These are phyloP conservation scores for Epinephelus coioides DNA, from an alignment of 2,797 vertebrate species.

Conservation along the genomic window DNA sequence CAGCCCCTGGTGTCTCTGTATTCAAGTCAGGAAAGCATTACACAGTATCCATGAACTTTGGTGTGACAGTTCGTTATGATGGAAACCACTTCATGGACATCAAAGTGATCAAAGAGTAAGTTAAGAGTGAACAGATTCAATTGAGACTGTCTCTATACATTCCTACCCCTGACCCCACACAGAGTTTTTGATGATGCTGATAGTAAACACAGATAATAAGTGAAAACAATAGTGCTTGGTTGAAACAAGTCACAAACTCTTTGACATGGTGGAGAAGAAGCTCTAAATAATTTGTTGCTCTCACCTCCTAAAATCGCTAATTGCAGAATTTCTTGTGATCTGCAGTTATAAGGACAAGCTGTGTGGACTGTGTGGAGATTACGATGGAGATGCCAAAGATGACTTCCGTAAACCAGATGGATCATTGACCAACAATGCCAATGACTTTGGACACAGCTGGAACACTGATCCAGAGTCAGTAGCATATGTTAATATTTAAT, in stretches of 20 bases:
- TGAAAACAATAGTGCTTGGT: too few species aligned
- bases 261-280: too few species aligned
- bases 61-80: constrained; percentile 86
- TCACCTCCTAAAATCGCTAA: not conserved
- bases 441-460: constrained; percentile 87
- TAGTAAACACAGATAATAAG: too few species aligned
- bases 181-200: too few species aligned
- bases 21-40: constrained; percentile 82
- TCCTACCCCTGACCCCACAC: not conserved
- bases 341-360: constrained; percentile 79
- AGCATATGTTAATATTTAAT: not conserved
- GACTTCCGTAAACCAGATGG: constrained; percentile 85
- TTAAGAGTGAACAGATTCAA: constrained; percentile 13
- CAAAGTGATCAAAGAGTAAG: constrained; percentile 86
- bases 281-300: accelerated
- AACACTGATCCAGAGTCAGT: constrained; percentile 76
- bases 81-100: constrained; percentile 87
- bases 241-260: too few species aligned
- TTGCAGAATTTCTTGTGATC: not conserved
- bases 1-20: constrained; percentile 78
- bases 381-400: constrained; percentile 76
- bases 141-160: not conserved
- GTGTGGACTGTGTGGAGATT: constrained; percentile 86
- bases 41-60: constrained; percentile 82
- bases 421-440: constrained; percentile 67